Base-by-base conservation (phyloP, 2,113 vertebrate species). In the Acrocephalus arundinaceus region DNA sequence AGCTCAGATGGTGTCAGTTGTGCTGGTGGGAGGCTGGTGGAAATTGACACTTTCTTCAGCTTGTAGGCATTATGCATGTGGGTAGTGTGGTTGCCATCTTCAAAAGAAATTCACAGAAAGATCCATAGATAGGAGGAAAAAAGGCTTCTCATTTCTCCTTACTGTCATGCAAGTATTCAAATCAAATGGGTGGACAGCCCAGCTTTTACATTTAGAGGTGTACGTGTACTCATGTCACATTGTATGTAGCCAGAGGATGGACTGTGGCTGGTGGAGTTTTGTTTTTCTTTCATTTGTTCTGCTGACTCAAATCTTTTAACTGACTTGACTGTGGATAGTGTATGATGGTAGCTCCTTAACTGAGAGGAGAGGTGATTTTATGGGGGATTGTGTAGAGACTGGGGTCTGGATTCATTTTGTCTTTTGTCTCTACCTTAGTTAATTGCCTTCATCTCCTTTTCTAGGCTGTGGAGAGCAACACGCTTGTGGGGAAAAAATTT, bases 211-310 rank as follows among this genome's bases (percentile, higher is more conserved):
- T 67, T 33, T 19, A 33, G 41, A 54, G 35, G 4, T 72, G 58
- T 55, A 10, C 0, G 0, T 24, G 9, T 57, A 23, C 8, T 76
- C 17, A 15, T 62, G 2, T 39, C 17, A 6, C 0, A 0, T 1
- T 59, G 20, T 27, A 2, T 45, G 1, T 54, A 48, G 70, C 16
- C n/a, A 62, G 73, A 78, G 41, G 55, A 25, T 58, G 49, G 49
- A 23, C 54, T 57, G 21, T 57, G 41, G 18, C 15, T 2, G 3
- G 4, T 58, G 22, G 8, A 10, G 3, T 4, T 45, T 35, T 35
- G 35, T 35, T 81, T 52, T 39, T 5, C 7, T 88, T 67, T 33
- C 25, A 0, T 71, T 87, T 93, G 10, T 3, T 79, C 33, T 76
- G 27, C 77, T 59, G 41, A 65, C 45, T 78, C 30, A 43, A 2